Base-by-base conservation (phyloP, 2,888 invertebrate genomes). In the Gastracanthus pulcherrimus region DNA sequence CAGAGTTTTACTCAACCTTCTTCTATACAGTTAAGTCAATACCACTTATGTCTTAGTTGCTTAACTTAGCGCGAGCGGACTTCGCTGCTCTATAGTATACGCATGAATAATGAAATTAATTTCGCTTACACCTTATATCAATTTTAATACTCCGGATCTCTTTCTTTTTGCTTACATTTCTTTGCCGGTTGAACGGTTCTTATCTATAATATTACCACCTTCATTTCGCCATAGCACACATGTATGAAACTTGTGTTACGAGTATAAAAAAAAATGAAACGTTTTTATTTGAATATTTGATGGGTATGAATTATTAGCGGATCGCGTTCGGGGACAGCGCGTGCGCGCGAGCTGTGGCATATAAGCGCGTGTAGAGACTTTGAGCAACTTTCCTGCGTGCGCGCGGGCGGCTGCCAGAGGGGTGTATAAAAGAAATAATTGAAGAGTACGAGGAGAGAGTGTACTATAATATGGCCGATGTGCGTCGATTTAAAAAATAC, bases 391-490 rank as follows among this genome's bases (percentile, higher is more conserved):
- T 74, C 38, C 62, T 74, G 69, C 74, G 51, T 62, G 48, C 62
- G 16, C n/a, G 16, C 16, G 48, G n/a, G 76, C 29, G 23, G 58
- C 48, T 58, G 38, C 38, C 13, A 26, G 69, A 76, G 80, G 77
- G 79, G 62, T 80, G 74, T 70, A 71, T 58, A 76, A 80, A 82
- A 82, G 80, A 77, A 82, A 82, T 82, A 82, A 82, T 82, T 80
- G 62, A 76, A 72, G 70, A 72, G 79, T 70, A 41, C 31, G n/a
- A 60, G 48, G 26, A 60, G 62, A 71, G n/a, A n/a, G n/a, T n/a
- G 34, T 55, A 64, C 70, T 75, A 51, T 78, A 78, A 77, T 74
- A 74, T 74, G 23, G 29, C 7, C 70, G 45, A 64, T 76, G 71
- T 67, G 13, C 64, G 76, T 76, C 55, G 67, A 72, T 26, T 55